These are phyloP conservation scores for Strigamia transsilvanica DNA, from an alignment of 2,888 invertebrate genomes.

Conservation along the genomic window DNA sequence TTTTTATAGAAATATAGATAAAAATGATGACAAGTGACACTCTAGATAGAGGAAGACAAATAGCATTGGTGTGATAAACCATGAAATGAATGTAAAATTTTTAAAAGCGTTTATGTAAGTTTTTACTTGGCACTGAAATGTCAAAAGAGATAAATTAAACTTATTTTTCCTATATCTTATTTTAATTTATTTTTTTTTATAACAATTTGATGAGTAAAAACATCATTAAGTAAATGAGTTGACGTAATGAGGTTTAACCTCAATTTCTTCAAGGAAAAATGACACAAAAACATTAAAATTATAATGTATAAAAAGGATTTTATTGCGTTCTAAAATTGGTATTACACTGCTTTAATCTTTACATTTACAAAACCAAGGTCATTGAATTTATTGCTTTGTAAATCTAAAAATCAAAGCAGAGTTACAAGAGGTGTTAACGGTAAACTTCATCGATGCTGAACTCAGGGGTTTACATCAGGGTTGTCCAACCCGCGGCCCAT, in stretches of 20 bases:
- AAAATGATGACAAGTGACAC: neutral
- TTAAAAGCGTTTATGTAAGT: conserved; percentile 14
- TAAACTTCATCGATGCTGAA: too few species aligned
- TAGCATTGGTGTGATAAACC: neutral
- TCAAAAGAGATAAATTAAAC: neutral
- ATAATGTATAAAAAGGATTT: neutral
- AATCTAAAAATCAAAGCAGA: too few species aligned
- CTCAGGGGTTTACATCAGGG: too few species aligned
- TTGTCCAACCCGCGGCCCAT: too few species aligned
- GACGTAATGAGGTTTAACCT: conserved; percentile 19
- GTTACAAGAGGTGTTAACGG: too few species aligned
- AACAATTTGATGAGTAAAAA: neutral
- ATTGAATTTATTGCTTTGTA: too few species aligned
- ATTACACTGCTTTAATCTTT: neutral
- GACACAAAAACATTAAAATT: neutral
- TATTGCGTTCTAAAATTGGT: neutral
- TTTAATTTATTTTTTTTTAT: conserved; percentile 9
- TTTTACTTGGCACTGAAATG: conserved; percentile 12
- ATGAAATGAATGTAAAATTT: neutral
- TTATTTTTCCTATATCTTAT: neutral
- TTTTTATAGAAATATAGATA: conserved; percentile 13
- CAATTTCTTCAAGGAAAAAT: neutral
- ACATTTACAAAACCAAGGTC: too few species aligned
- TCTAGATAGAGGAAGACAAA: neutral
- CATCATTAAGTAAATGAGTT: conserved; percentile 6